Percentiles rank a stretch among this genome's conserved stretches.
Conservation (phyloP, 53 echinoderm and acorn worm genomes). For the Pentamera pediparva region DNA sequence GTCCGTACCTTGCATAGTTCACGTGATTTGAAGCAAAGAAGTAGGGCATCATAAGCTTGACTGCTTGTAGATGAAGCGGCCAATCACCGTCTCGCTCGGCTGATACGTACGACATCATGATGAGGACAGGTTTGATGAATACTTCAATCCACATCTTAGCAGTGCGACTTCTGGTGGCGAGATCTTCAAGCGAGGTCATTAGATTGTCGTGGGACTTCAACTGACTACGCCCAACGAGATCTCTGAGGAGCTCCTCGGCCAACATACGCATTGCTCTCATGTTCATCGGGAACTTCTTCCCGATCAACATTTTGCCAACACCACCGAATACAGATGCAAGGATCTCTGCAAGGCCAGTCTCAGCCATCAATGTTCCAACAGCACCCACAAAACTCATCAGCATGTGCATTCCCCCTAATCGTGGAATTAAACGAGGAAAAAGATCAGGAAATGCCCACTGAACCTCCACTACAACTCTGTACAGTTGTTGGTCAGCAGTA, state of each 20-base stretch:
- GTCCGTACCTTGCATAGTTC: slow-evolving; percentile 59
- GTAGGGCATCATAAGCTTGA: slow-evolving; percentile 45
- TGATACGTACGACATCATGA: slow-evolving; percentile 38
- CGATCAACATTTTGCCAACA: slow-evolving; percentile 34
- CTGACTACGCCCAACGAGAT: slow-evolving; percentile 6
- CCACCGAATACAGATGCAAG: slow-evolving; percentile 50
- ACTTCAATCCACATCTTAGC: slow-evolving; percentile 40
- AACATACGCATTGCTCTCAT: slow-evolving; percentile 50
- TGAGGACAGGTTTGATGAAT: slow-evolving; percentile 42
- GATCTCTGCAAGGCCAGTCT: slow-evolving; percentile 43
- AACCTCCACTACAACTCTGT: slow-evolving; percentile 33
- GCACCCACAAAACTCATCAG: slow-evolving; percentile 58
- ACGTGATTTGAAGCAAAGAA: slow-evolving; percentile 55
- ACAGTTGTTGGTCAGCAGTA: slow-evolving; percentile 40
- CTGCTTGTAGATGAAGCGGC: slow-evolving; percentile 50
- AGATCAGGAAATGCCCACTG: slow-evolving; percentile 35
- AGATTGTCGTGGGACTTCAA: slow-evolving; percentile 24
- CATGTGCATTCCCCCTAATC: slow-evolving; percentile 63
- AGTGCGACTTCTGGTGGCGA: slow-evolving; percentile 31
- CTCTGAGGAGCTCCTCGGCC: slow-evolving; percentile 37
- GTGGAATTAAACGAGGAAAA: slow-evolving; percentile 27
- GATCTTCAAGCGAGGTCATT: slow-evolving; percentile 31
- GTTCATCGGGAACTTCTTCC: slow-evolving; percentile 52
- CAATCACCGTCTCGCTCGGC: slow-evolving; percentile 54
- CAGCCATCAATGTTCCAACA: slow-evolving; percentile 57